Base-by-base conservation (phyloP, 2,113 vertebrate genomes). In the Lanius ludovicianus region DNA sequence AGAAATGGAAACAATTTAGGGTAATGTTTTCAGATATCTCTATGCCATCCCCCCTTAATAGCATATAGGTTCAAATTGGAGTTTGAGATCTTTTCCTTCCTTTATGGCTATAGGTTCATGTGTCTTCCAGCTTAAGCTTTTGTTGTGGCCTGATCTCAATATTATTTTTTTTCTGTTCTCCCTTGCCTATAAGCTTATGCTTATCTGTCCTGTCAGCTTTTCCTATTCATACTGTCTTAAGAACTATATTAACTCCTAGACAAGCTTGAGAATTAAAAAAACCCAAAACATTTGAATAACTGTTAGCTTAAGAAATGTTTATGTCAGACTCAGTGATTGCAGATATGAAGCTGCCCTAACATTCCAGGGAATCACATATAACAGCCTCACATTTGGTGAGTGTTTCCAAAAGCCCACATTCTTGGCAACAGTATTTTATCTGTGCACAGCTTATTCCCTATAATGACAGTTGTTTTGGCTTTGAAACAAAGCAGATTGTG, bases 251-350 rank as follows among this genome's bases (percentile, higher is more conserved):
- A 80, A 4, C 27, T 81, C 4, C 13, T 86, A 67, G 11, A 5
- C 6, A 93, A 57, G 7, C 9, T 18, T 59, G 31, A 62, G 7
- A 19, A 62, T 62, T 49, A 57, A 77, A 68, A 82, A 60, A 52
- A 0, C 1, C 74, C 64, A 82, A 60, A 52, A 0, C 1, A 60
- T 17, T 63, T 5, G 69, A 77, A 74, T 13, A 24, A 86, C 25
- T 39, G 5, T 42, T 87, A 49, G 8, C 7, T 81, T 77, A 70
- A 78, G 33, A 77, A 81, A 74, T 59, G 30, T 35, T 70, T 59
- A 23, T 1, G 1, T 67, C 21, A 78, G 55, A 21, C 33, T 67
- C 1, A 1, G 21, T 53, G 30, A 46, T 27, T 1, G 0, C 6
- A 47, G 47, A 22, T 47, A 56, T 35, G 3, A 60, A 79, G 11